Percentiles rank a stretch among this genome's conserved stretches.
Conservation (phyloP, 2,797 vertebrate genomes). For the Enteromius anoplus region DNA sequence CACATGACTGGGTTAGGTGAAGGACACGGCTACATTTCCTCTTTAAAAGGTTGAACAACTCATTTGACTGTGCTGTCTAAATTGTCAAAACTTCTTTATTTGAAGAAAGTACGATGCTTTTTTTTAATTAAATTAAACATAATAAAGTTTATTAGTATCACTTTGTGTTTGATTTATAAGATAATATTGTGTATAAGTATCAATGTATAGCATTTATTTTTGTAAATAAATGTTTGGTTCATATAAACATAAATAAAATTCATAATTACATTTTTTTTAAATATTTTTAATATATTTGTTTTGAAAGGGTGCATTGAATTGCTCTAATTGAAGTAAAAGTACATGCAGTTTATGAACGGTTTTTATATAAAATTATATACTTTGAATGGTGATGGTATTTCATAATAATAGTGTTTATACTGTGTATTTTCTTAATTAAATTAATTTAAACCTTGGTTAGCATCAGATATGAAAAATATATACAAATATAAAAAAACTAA, state of each 20-base stretch:
- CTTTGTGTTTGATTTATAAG: neutral
- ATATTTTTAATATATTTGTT: neutral
- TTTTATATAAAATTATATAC: neutral
- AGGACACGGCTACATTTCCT: conserved; percentile 57
- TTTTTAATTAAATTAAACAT: neutral
- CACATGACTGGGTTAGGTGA: conserved; percentile 56
- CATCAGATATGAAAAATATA: no score
- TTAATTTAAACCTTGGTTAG: neutral
- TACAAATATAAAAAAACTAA: no score
- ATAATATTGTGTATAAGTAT: neutral
- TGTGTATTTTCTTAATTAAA: neutral
- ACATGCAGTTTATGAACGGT: neutral
- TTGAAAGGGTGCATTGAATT: neutral
- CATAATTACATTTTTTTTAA: neutral
- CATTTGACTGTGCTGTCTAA: neutral
- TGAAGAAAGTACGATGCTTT: neutral
- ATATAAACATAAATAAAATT: no score
- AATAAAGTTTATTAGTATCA: neutral
- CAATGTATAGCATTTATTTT: neutral
- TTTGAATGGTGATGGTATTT: no score
- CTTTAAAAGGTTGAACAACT: conserved; percentile 19
- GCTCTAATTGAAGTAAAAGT: neutral
- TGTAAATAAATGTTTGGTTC: neutral
- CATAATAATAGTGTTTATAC: neutral
- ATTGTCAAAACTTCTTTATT: neutral